Percentiles rank a stretch among this genome's conserved stretches.
Conservation (phyloP, 2,797 vertebrate genomes). For the Gouania willdenowi region DNA sequence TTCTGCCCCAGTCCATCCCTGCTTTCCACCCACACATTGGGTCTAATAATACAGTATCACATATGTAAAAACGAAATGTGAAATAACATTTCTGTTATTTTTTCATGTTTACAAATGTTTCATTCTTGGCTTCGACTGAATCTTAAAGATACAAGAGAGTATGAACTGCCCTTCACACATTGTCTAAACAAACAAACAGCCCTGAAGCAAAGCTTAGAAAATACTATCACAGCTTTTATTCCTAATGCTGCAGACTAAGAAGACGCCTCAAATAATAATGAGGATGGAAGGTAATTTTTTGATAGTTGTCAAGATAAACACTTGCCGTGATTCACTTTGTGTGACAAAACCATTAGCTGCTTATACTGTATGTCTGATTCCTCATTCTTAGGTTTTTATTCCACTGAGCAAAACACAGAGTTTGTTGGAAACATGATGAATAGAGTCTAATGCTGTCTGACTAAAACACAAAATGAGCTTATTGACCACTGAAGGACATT, state of each 20-base stretch:
- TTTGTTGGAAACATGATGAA: conserved; percentile 23
- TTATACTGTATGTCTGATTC: conserved; percentile 3
- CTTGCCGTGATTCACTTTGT: not conserved
- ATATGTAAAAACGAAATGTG: too few species aligned
- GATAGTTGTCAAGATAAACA: conserved; percentile 17
- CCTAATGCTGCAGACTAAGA: conserved; percentile 3
- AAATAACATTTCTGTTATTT: too few species aligned
- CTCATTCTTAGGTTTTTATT: conserved; percentile 15
- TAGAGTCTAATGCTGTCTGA: conserved; percentile 53
- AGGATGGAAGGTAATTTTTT: conserved; percentile 21
- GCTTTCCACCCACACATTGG: too few species aligned
- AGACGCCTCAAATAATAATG: conserved; percentile 13
- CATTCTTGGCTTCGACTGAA: not conserved
- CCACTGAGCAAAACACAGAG: conserved; percentile 31
- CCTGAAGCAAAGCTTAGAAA: conserved; percentile 14
- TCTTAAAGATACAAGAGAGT: not conserved
- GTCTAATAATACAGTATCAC: too few species aligned
- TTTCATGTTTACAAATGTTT: too few species aligned
- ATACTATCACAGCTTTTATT: not conserved
- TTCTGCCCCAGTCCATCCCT: too few species aligned
- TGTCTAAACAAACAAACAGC: conserved; percentile 12
- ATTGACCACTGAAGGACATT: conserved; percentile 53
- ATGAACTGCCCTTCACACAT: not conserved
- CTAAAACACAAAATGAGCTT: conserved; percentile 54
- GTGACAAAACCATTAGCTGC: not conserved